phyloP scores from a whole-genome alignment of 1,140 invertebrate genomes.

The Asobara japonica region DNA sequence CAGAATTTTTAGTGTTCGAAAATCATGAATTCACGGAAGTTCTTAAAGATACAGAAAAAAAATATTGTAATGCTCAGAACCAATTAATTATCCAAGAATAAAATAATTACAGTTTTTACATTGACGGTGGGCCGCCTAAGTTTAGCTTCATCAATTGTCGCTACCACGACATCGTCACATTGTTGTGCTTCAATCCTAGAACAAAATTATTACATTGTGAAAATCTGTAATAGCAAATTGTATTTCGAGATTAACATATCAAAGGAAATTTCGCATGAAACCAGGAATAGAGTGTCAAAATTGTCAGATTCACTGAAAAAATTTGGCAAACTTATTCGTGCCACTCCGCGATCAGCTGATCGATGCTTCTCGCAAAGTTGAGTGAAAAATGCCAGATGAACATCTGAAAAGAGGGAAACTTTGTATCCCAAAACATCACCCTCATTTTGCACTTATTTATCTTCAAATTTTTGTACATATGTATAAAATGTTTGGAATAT shows the following conservation, averaged over 20 bases:
- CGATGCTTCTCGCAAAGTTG: too few species aligned
- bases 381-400: not conserved
- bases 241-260: not conserved
- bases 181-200: slow-evolving; percentile 64
- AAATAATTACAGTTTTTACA: slow-evolving; percentile 51
- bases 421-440: not conserved
- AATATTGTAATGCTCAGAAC: too few species aligned
- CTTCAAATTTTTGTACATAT: not conserved
- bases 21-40: too few species aligned
- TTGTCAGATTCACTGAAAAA: too few species aligned
- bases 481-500: slow-evolving; percentile 27
- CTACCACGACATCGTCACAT: slow-evolving; percentile 68
- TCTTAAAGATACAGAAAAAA: too few species aligned
- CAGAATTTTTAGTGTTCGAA: too few species aligned
- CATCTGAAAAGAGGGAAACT: not conserved
- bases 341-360: too few species aligned
- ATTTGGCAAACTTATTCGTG: too few species aligned
- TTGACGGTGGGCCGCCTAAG: slow-evolving; percentile 59
- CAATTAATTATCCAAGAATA: not conserved
- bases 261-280: too few species aligned
- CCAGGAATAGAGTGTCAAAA: too few species aligned
- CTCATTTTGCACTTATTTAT: not conserved
- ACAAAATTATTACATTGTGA: slow-evolving; percentile 25
- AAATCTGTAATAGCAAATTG: not conserved
- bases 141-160: slow-evolving; percentile 60